Percentiles rank a stretch among this genome's conserved stretches.
These are phyloP conservation scores for Tachysurus vachellii DNA, from an alignment of 2,113 vertebrate genomes.

Conservation along the genomic window DNA sequence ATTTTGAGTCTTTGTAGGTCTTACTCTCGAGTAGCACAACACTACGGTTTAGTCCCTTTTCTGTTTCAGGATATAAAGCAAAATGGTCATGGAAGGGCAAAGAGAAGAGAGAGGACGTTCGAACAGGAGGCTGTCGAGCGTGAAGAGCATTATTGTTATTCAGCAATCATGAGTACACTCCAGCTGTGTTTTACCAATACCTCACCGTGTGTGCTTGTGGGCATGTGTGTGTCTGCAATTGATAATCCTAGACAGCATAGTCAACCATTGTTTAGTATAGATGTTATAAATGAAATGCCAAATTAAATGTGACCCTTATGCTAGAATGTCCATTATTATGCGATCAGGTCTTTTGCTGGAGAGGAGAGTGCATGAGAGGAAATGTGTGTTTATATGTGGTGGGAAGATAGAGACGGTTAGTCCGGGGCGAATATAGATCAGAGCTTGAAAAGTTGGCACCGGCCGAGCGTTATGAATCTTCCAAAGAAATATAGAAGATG, in stretches of 20 bases:
- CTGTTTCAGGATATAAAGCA: background rate
- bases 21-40: background rate
- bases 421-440: conserved; percentile 36
- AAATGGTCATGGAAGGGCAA: background rate
- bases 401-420: conserved; percentile 38
- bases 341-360: conserved; percentile 58
- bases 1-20: background rate
- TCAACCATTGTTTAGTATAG: conserved; percentile 69
- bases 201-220: background rate
- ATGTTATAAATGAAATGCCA: conserved; percentile 62
- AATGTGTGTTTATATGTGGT: conserved; percentile 43
- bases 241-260: conserved; percentile 44
- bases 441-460: conserved; percentile 46
- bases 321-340: conserved; percentile 69
- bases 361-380: background rate
- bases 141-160: conserved; percentile 15
- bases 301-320: conserved; percentile 73
- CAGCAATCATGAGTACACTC: conserved; percentile 15
- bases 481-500: no score
- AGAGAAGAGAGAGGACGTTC: background rate
- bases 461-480: conserved; percentile 22
- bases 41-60: background rate
- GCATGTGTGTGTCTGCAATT: background rate
- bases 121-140: background rate
- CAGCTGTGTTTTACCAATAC: background rate